Percentiles rank a stretch among this genome's conserved stretches.
phyloP scores from a whole-genome alignment of 2,888 invertebrate genomes.

The Acrocyrtus sp. region DNA sequence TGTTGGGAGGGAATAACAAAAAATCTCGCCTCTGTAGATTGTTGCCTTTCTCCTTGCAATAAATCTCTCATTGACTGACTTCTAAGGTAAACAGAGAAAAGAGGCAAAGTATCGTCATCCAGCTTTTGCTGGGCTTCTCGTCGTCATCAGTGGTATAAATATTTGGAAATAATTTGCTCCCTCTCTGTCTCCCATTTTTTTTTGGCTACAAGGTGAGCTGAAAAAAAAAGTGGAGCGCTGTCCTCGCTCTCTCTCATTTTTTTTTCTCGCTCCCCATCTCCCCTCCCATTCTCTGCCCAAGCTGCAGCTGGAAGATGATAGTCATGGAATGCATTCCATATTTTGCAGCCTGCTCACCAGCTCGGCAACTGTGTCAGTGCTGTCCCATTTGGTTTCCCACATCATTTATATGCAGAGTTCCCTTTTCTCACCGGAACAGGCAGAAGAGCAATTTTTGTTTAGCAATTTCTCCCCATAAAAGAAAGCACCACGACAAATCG shows the following conservation, averaged over 20 bases:
- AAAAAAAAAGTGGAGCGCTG: not conserved
- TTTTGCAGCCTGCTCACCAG: no score
- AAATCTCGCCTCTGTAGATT: not conserved
- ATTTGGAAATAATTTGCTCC: not conserved
- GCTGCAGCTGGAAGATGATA: no score
- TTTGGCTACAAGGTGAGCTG: not conserved
- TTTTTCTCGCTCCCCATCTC: no score
- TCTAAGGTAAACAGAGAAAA: not conserved
- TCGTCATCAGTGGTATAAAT: not conserved
- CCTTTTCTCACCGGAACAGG: not conserved
- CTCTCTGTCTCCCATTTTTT: no score
- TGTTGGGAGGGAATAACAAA: not conserved
- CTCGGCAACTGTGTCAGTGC: no score
- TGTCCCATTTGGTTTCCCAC: no score
- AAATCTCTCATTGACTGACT: not conserved
- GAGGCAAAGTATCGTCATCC: not conserved
- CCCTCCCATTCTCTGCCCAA: no score
- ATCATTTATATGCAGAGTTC: no score
- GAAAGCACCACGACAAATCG: not conserved
- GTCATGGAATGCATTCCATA: no score
- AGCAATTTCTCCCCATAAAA: not conserved
- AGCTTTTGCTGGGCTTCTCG: not conserved
- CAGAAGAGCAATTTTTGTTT: not conserved
- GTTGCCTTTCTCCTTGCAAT: not conserved
- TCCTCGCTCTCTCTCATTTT: no score